phyloP scores from a whole-genome alignment of 1,140 invertebrate genomes.

The Eupeodes corollae region DNA sequence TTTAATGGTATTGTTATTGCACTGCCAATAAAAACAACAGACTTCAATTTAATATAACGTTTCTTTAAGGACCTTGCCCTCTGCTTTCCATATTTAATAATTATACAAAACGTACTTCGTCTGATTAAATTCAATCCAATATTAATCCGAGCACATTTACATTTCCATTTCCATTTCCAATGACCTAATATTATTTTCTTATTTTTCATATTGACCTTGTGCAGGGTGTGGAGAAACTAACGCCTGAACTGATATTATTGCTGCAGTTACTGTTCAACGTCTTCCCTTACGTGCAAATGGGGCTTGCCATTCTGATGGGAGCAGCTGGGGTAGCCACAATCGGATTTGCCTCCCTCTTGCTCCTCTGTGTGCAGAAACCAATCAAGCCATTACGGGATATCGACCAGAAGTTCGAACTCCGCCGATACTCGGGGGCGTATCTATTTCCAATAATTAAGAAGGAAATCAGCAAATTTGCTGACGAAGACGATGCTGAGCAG shows the following conservation, averaged over 20 bases:
- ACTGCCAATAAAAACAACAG: too few relatives aligned
- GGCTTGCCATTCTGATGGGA: constrained; percentile 30
- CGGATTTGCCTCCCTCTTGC: constrained; percentile 28
- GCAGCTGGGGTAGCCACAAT: constrained; percentile 34
- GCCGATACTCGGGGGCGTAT: too few relatives aligned
- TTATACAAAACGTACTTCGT: too few relatives aligned
- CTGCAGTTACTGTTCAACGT: constrained; percentile 27
- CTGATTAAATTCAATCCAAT: too few relatives aligned
- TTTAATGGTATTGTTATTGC: too few relatives aligned
- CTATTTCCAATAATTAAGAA: too few relatives aligned
- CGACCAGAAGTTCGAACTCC: too few relatives aligned
- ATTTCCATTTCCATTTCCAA: neutral
- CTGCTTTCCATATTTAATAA: too few relatives aligned
- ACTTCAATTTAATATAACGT: too few relatives aligned
- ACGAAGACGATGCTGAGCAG: too few relatives aligned
- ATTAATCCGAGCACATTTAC: neutral
- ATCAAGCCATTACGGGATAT: constrained; percentile 4
- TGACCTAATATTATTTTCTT: neutral
- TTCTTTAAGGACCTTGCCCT: too few relatives aligned
- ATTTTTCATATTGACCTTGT: constrained; percentile 1
- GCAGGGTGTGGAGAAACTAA: constrained; percentile 27
- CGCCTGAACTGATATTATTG: constrained; percentile 20
- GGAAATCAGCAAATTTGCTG: too few relatives aligned
- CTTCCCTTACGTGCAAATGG: constrained; percentile 28
- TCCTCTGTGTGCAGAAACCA: constrained; percentile 17